These are phyloP conservation scores for Onthophagus taurus DNA, from an alignment of 1,140 invertebrate species.

Conservation along the genomic window DNA sequence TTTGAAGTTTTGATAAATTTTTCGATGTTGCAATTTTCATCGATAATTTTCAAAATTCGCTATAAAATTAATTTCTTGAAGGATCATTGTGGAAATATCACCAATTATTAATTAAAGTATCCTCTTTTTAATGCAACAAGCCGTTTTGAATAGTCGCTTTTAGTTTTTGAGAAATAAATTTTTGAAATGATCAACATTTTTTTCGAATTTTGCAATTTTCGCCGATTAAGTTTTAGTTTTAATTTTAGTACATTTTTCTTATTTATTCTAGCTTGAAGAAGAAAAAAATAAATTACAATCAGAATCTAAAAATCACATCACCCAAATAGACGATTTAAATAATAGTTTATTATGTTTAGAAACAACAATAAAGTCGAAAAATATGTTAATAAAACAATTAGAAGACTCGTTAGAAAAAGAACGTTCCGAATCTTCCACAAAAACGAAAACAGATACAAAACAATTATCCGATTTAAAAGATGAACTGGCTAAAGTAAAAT, in stretches of 20 bases:
- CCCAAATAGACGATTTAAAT: conserved; percentile 40
- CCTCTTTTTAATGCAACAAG: too few species aligned
- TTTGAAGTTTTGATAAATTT: too few species aligned
- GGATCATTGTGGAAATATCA: too few species aligned
- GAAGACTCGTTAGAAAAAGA: conserved; percentile 28
- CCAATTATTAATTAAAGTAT: too few species aligned
- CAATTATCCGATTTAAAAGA: conserved; percentile 29
- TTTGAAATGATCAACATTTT: too few species aligned
- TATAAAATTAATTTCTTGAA: too few species aligned
- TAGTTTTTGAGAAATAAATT: too few species aligned
- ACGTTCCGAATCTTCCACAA: conserved; percentile 11
- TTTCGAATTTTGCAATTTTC: too few species aligned
- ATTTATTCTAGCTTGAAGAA: conserved; percentile 43
- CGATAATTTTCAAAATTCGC: too few species aligned
- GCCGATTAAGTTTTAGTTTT: too few species aligned
- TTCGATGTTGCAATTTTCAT: too few species aligned
- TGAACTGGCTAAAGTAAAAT: conserved; percentile 42
- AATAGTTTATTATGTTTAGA: conserved; percentile 47
- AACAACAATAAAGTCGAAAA: conserved; percentile 46
- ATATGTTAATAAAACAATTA: conserved; percentile 48
- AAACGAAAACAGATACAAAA: conserved; percentile 14
- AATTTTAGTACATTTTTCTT: not conserved
- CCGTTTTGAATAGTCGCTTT: too few species aligned
- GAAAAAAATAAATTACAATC: conserved; percentile 49
- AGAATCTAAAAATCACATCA: conserved; percentile 32